Conservation (phyloP, 2,113 vertebrate genomes). For the Phoxinus phoxinus region DNA sequence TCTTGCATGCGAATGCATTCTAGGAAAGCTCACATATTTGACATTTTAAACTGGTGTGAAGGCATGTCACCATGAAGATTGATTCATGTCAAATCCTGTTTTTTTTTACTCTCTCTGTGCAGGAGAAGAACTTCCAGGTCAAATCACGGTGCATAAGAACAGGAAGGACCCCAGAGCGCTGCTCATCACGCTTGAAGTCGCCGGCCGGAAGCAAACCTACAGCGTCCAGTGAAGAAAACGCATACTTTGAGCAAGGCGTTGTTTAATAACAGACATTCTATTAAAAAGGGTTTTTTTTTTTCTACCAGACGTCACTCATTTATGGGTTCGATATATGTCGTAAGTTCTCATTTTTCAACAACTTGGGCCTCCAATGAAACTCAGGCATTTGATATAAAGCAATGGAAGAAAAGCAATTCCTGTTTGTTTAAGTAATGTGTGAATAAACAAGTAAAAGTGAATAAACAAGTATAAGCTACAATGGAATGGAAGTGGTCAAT, state of each 20-base stretch:
- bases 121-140: constrained; percentile 87
- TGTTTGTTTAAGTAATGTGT: neutral
- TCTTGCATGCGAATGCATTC: neutral
- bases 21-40: neutral
- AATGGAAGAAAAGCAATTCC: neutral
- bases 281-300: neutral
- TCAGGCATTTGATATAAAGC: neutral
- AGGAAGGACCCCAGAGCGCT: constrained; percentile 92
- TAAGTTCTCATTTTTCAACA: neutral
- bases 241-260: neutral
- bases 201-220: constrained; percentile 82
- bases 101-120: constrained; percentile 38
- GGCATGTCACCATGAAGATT: neutral
- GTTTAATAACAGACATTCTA: neutral
- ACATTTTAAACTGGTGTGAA: neutral
- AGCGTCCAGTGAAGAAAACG: constrained; percentile 77
- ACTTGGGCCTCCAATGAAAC: neutral
- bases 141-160: constrained; percentile 85
- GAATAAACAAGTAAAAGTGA: neutral
- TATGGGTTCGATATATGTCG: neutral
- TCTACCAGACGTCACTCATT: neutral
- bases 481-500: neutral
- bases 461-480: neutral
- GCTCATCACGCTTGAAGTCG: constrained; percentile 80
- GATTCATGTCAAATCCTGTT: constrained; percentile 3